Evolutionary conservation across 2,113 vertebrate genomes (phyloP).

Genomic region (Microtus pennsylvanicus): DNA sequence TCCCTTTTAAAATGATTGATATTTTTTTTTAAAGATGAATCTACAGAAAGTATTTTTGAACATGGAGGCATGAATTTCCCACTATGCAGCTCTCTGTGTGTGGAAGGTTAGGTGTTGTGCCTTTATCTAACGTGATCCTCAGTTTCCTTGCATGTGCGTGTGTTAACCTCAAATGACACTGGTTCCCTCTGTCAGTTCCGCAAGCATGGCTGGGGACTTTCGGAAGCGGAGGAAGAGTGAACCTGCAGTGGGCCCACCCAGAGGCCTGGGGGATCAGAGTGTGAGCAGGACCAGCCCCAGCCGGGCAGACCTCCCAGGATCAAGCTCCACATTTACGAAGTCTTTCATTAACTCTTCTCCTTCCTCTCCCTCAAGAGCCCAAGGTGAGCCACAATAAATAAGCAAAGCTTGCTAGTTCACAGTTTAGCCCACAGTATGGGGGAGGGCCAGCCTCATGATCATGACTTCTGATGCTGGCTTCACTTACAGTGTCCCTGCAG

Average conservation of each 20-base stretch:
- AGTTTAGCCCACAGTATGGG: neutral
- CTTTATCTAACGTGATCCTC: too few species aligned
- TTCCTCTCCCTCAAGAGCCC: constrained; percentile 94
- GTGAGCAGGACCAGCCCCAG: constrained; percentile 84
- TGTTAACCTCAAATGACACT: neutral
- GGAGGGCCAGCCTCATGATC: rapidly evolving
- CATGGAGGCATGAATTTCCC: neutral
- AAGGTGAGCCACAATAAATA: constrained; percentile 88
- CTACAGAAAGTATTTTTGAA: neutral
- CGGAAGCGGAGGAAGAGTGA: constrained; percentile 98
- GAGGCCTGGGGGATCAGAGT: constrained; percentile 86
- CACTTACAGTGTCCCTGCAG: rapidly evolving
- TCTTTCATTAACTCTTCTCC: constrained; percentile 94
- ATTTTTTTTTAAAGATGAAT: neutral
- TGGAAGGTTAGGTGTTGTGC: neutral
- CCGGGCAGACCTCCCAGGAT: constrained; percentile 86
- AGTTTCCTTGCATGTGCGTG: neutral
- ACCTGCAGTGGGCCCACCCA: constrained; percentile 91
- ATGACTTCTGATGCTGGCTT: rapidly evolving
- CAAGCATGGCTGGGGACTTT: constrained; percentile 93
- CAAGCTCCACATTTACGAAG: constrained; percentile 89
- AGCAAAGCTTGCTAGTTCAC: neutral
- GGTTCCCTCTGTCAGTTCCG: constrained; percentile 77
- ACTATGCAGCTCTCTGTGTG: neutral
- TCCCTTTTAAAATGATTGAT: neutral